Evolutionary conservation across 2,113 vertebrate species (phyloP), one percentile per base, ranked within the genome.

Genomic region (Rafetus swinhoei): DNA sequence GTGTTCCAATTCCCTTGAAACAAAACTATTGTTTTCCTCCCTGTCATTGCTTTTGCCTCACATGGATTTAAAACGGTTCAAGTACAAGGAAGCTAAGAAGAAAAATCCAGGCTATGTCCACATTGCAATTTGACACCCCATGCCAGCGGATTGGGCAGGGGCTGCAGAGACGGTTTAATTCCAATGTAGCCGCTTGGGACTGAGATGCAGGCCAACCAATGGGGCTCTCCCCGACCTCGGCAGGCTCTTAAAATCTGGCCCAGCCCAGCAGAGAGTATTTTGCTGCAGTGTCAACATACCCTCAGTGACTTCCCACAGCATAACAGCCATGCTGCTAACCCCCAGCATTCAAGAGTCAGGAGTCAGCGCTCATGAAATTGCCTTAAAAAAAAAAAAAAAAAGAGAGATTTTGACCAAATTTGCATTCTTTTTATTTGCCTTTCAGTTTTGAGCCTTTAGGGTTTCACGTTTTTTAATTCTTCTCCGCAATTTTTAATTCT

Each of bases 1-100:
- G n/a, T 69, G 24, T 93, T 95, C 65, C 18, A 18, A 50, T 90
- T 55, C 82, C 82, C 54, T 88, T 90, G 25, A 89, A 80, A 80
- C n/a, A 84, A 55, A 84, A 60, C 12, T 5, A 9, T 50, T 77
- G 56, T 60, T 94, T 81, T 88, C 57, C 14, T 35, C 12, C 85
- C 35, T 81, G 39, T 19, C 79, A 53, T 82, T 82, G 50, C 74
- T 79, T 85, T 15, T 79, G 39, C 27, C 81, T 86, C 65, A 50
- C 45, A 83, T 87, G 35, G 76, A 91, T 60, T 81, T 85, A 82
- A 24, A 82, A 88, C 65, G 52, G 50, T 86, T 82, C 65, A 54
- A 5, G 60, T 80, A 29, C 15, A 81, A 81, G 53, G 35, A 86
- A 80, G 29, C 39, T 2, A 74, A 56, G 55, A 25, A 55, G 2